Percentiles rank a stretch among this genome's conserved stretches.
Evolutionary conservation across 2,113 vertebrate genomes (phyloP).

Genomic region (Xenopus tropicalis): DNA sequence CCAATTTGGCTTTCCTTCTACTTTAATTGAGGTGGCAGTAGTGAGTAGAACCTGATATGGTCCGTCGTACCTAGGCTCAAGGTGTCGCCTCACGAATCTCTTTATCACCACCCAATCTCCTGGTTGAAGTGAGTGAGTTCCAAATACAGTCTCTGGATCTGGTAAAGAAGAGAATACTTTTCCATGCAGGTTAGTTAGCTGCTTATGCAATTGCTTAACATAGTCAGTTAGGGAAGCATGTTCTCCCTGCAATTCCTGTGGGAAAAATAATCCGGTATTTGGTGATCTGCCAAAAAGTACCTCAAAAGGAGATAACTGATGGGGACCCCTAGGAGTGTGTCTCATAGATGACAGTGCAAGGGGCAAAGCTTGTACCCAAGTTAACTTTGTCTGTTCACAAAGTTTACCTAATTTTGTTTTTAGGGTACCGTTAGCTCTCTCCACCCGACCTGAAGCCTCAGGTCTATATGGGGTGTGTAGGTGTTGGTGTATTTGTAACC

Average conservation of each 20-base stretch:
- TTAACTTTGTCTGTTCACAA: too few species aligned
- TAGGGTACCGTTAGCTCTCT: neutral
- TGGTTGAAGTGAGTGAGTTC: slow-evolving; percentile 1
- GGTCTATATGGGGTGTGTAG: neutral
- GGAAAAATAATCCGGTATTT: too few species aligned
- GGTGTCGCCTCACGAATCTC: neutral
- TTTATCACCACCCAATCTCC: slow-evolving; percentile 8
- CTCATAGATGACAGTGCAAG: too few species aligned
- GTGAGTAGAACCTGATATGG: slow-evolving; percentile 3
- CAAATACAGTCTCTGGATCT: neutral
- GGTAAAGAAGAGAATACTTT: neutral
- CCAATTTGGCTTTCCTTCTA: slow-evolving; percentile 3
- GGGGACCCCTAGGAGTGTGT: too few species aligned
- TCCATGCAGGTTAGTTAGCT: slow-evolving; percentile 2
- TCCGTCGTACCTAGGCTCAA: neutral
- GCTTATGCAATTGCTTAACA: neutral
- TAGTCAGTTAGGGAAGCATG: neutral
- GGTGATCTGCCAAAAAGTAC: too few species aligned
- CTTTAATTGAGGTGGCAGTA: neutral
- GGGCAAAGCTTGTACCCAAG: too few species aligned
- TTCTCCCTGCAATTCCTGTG: too few species aligned
- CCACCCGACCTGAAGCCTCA: neutral
- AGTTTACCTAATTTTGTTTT: neutral
- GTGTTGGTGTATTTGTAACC: neutral
- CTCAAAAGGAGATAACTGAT: too few species aligned